Evolutionary conservation across 2,888 invertebrate genomes (phyloP), one percentile per base, ranked within the genome.

Genomic region (Zaprionus lineosus): DNA sequence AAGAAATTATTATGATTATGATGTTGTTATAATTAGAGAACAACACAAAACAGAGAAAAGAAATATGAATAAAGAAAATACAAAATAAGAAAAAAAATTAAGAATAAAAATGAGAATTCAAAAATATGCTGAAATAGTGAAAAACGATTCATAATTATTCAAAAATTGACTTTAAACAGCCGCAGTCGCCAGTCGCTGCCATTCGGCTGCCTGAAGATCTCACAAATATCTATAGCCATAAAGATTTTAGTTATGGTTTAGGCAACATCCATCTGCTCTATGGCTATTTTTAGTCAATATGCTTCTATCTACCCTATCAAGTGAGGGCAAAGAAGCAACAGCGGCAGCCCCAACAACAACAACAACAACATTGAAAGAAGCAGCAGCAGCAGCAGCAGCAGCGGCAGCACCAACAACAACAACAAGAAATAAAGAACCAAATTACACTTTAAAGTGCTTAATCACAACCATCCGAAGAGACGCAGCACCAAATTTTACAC

Each of bases 201-300:
- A n/a, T n/a, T n/a, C 33, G 15, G 15, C 6, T 33, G 12, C 33
- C 15, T 14, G 33, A 15, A 61, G 43, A 58, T 55, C 70, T 68
- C 70, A 68, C 60, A 52, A 51, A 73, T 65, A 69, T 76, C 68
- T 72, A 47, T 82, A 47, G 73, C 74, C 67, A 82, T 78, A 83
- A 78, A 83, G 79, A 74, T 71, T 74, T 81, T 84, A 86, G 86
- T 86, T 86, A 86, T 86, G 81, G 86, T 86, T 85, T 87, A 84
- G 73, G 74, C 69, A 64, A 52, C 68, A 65, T 59, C 59, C n/a
- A 51, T 68, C 64, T 48, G 67, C 47, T 53, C n/a, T 18, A 62
- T 60, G 55, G 67, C 81, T 86, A 86, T 86, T 84, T 86, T 76
- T 87, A 87, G 36, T 47, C 26, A 1, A 9, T 15, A n/a, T n/a